Conservation (phyloP, 2,888 invertebrate species). For the Tipula lateralis region DNA sequence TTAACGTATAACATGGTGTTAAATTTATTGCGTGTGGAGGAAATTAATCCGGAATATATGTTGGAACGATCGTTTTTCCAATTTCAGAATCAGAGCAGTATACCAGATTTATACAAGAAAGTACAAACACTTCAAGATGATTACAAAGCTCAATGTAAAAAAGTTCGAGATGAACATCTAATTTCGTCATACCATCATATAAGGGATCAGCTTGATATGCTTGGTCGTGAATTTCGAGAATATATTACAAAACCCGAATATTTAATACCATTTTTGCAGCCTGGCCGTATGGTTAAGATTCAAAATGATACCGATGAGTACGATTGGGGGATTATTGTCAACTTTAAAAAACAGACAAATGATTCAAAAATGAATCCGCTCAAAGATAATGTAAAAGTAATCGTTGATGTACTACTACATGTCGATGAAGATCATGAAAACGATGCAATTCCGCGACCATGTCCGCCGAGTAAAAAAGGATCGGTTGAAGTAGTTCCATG, state of each 20-base stretch:
- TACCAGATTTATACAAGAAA: slow-evolving; percentile 83
- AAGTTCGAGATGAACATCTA: slow-evolving; percentile 67
- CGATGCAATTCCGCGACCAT: slow-evolving; percentile 62
- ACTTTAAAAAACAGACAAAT: slow-evolving; percentile 70
- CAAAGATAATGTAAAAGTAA: slow-evolving; percentile 53
- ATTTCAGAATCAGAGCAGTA: slow-evolving; percentile 95
- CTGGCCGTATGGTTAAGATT: slow-evolving; percentile 89
- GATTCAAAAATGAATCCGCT: slow-evolving; percentile 50
- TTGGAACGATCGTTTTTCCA: slow-evolving; percentile 96
- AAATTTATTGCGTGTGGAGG: slow-evolving; percentile 93
- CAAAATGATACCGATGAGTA: slow-evolving; percentile 80
- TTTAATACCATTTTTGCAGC: slow-evolving; percentile 88
- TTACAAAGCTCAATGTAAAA: slow-evolving; percentile 53
- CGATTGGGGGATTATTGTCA: slow-evolving; percentile 95
- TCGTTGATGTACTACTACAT: slow-evolving; percentile 79
- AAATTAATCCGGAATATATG: slow-evolving; percentile 99
- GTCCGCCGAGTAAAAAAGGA: slow-evolving; percentile 63
- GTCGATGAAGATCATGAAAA: slow-evolving; percentile 63
- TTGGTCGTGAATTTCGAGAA: slow-evolving; percentile 68
- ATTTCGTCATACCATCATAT: slow-evolving; percentile 82
- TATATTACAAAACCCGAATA: slow-evolving; percentile 83
- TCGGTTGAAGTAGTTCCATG: slow-evolving; percentile 89
- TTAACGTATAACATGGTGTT: slow-evolving; percentile 99
- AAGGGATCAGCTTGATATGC: slow-evolving; percentile 69
- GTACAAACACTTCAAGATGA: slow-evolving; percentile 62